phyloP scores from a whole-genome alignment of 2,797 vertebrate genomes.

The Ceryle rudis region DNA sequence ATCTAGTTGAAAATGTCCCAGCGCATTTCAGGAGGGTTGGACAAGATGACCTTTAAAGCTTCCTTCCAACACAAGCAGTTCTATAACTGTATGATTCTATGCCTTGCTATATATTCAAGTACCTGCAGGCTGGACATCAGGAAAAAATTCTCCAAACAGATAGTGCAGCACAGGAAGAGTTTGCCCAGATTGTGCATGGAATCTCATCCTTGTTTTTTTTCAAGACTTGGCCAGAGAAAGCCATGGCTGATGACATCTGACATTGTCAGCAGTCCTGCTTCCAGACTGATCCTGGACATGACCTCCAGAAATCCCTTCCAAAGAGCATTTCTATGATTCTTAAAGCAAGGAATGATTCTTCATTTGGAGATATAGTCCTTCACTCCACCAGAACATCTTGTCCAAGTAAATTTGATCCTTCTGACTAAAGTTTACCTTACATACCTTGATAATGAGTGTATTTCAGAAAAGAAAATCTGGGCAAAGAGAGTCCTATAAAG shows the following conservation, averaged over 20 bases:
- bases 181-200: not conserved
- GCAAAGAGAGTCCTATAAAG: not conserved
- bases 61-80: not conserved
- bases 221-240: not conserved
- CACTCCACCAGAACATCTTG: not conserved
- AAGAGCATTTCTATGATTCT: not conserved
- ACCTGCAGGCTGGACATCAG: not conserved
- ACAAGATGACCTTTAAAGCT: not conserved
- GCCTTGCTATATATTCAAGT: not conserved
- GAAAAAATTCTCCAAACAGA: not conserved
- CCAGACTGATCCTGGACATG: not conserved
- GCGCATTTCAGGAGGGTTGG: not conserved
- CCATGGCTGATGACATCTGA: not conserved
- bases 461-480: not conserved
- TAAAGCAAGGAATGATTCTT: not conserved
- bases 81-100: not conserved
- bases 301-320: not conserved
- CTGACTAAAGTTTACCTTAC: not conserved
- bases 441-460: not conserved
- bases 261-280: not conserved
- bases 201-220: not conserved
- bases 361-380: not conserved
- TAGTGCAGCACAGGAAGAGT: not conserved
- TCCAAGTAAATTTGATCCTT: not conserved
- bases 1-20: too few species aligned